Percentiles rank a stretch among this genome's conserved stretches.
phyloP scores from a whole-genome alignment of 2,113 vertebrate species.

The Calonectris borealis region DNA sequence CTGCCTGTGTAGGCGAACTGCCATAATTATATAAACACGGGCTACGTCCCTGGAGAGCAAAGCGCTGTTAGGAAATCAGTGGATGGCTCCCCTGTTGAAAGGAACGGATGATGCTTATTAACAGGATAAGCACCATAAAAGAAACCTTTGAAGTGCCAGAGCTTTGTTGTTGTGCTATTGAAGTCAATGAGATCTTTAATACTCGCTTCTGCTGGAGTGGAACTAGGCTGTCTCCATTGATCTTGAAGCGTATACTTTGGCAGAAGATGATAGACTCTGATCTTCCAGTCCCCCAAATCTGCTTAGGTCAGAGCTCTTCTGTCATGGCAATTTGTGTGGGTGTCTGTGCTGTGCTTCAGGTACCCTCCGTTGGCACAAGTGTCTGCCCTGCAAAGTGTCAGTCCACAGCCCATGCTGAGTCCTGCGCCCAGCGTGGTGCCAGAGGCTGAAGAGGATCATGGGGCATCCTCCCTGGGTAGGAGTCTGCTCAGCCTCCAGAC shows the following conservation, averaged over 20 bases:
- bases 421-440: not conserved
- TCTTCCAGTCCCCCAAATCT: not conserved
- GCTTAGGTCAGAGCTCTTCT: not conserved
- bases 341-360: not conserved
- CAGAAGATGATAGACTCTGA: not conserved
- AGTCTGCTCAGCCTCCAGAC: not conserved
- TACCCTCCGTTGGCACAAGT: not conserved
- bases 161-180: not conserved
- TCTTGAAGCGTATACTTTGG: not conserved
- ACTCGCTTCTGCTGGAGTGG: not conserved
- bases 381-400: not conserved
- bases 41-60: not conserved
- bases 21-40: not conserved
- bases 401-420: no score
- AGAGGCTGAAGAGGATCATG: not conserved
- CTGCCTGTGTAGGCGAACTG: fast-evolving
- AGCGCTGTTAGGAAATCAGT: not conserved
- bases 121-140: not conserved
- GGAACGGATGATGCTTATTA: not conserved
- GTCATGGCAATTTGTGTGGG: not conserved
- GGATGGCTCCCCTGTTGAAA: not conserved
- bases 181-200: not conserved
- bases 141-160: not conserved
- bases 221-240: not conserved
- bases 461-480: not conserved